Evolutionary conservation across 2,113 vertebrate genomes (phyloP).

Genomic region (Ptilonorhynchus violaceus): DNA sequence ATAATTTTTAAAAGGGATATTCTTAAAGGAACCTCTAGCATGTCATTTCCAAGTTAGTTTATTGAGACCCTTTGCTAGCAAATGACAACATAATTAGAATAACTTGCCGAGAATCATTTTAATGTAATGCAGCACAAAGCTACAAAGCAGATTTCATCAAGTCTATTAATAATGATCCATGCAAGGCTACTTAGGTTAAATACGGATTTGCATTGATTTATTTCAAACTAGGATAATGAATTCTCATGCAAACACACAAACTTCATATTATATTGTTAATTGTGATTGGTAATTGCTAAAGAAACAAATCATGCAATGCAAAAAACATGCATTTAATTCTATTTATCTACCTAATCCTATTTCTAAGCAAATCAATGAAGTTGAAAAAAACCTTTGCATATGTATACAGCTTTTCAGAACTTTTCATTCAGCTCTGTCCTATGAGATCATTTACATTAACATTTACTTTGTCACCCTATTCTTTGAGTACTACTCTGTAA

Average conservation of each 20-base stretch:
- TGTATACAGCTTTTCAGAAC: background rate
- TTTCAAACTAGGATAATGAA: constrained; percentile 1
- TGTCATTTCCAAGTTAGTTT: constrained; percentile 15
- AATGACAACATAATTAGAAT: constrained; percentile 28
- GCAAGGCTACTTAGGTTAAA: constrained; percentile 54
- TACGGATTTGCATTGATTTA: background rate
- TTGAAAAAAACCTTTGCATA: background rate
- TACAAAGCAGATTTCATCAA: constrained; percentile 63
- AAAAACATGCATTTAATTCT: constrained; percentile 13
- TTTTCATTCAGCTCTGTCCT: background rate
- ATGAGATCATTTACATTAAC: background rate
- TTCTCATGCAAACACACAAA: constrained; percentile 51
- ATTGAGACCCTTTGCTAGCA: constrained; percentile 34
- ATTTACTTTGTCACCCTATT: background rate
- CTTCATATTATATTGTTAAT: constrained; percentile 30
- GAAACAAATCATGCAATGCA: constrained; percentile 57
- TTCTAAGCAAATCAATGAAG: background rate
- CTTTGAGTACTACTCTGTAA: background rate
- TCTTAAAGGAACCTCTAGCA: background rate
- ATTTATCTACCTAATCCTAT: background rate
- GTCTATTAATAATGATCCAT: constrained; percentile 63
- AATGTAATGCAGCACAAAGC: constrained; percentile 60
- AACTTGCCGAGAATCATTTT: background rate
- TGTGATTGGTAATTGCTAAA: constrained; percentile 26
- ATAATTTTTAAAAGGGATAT: background rate